phyloP scores from a whole-genome alignment of 2,113 vertebrate species.

The Psilopogon haemacephalus region DNA sequence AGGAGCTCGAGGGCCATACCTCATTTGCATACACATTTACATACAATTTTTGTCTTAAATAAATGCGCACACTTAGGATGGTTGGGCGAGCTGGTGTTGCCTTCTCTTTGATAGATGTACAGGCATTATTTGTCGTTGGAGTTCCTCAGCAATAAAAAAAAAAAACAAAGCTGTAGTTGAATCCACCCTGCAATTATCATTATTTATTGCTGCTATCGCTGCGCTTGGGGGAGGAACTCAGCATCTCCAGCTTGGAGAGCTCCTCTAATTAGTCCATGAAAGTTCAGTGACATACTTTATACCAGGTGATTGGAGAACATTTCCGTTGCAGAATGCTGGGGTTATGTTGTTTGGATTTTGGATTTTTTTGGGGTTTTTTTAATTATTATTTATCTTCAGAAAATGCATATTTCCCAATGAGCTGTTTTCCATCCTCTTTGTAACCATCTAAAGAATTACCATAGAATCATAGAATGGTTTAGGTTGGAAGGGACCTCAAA shows the following conservation, averaged over 20 bases:
- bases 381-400: not conserved
- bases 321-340: not conserved
- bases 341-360: not conserved
- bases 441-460: not conserved
- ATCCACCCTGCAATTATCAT: slow-evolving; percentile 6
- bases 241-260: not conserved
- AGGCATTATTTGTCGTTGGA: slow-evolving; percentile 8
- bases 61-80: not conserved
- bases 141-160: slow-evolving; percentile 4
- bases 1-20: slow-evolving; percentile 50
- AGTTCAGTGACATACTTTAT: not conserved
- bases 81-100: not conserved
- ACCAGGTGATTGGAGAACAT: not conserved
- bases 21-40: slow-evolving; percentile 61
- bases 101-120: slow-evolving; percentile 9
- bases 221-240: not conserved
- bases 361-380: not conserved
- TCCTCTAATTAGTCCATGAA: slow-evolving; percentile 1
- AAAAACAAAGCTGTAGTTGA: not conserved
- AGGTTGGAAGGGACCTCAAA: too few relatives aligned
- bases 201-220: slow-evolving; percentile 18
- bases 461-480: too few relatives aligned
- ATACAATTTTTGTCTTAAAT: slow-evolving; percentile 49
- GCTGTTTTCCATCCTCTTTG: not conserved
- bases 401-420: not conserved